Base-by-base conservation (phyloP, 2,113 vertebrate species). In the Nerophis lumbriciformis region DNA sequence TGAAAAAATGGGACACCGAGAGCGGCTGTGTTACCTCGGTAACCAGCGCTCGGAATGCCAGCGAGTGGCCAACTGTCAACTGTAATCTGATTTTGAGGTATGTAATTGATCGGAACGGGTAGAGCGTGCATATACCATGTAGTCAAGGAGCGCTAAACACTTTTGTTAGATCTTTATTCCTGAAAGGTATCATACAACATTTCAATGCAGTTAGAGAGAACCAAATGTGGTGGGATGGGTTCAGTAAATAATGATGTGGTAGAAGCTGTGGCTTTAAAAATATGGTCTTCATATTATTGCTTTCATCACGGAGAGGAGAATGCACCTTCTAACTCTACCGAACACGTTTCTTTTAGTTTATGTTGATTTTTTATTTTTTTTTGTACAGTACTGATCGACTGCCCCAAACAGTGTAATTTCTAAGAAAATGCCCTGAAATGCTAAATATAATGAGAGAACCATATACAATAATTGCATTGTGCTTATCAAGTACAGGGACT, bases 121-220 rank as follows among this genome's bases (percentile, higher is more conserved):
- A 60, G 62, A 37, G 53, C 62, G 66, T 76, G 65, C 60, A 47
- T 8, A 13, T 63, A 67, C 47, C 51, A 72, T 78, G 62, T 65
- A 72, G 65, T 75, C 70, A 79, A 85, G 55, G 72, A 80, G 63
- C 59, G 64, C 72, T 78, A 55, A 81, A 77, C 72, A 80, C 53
- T 73, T 83, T 74, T 63, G 65, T 84, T 80, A 82, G 66, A 84
- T 85, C 76, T 88, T 88, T 86, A 88, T 88, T 88, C 87, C 85
- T 86, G 85, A 87, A 88, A 70, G 76, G 76, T 83, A 87, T 82
- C 81, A 83, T 83, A 88, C 87, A 88, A 81, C 79, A 68, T 83
- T 74, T 63, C 62, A 75, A 85, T 80, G 77, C 76, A 80, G 80
- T 88, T 73, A 66, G 77, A 82, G 76, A 68, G 84, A 80, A 84